Evolutionary conservation across 2,113 vertebrate genomes (phyloP).

Genomic region (Tupaia chinensis): DNA sequence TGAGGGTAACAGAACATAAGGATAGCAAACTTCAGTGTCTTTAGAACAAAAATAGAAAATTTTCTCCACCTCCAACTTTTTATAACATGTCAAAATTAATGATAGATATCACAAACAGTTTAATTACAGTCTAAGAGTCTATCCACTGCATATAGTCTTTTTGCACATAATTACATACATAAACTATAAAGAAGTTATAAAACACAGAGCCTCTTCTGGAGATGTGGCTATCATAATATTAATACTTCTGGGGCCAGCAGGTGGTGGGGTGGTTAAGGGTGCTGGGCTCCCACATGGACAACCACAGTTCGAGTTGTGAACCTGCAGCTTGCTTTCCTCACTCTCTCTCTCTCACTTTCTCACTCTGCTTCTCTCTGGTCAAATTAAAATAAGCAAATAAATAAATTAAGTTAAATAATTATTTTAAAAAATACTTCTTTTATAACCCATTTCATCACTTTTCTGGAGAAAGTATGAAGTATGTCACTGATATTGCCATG

Average conservation of each 20-base stretch:
- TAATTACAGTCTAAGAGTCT: not conserved
- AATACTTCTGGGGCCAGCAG: too few species aligned
- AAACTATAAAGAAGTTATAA: not conserved
- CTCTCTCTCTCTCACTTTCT: too few species aligned
- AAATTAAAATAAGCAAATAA: too few species aligned
- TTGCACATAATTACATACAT: not conserved
- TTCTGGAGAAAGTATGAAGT: not conserved
- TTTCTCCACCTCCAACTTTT: not conserved
- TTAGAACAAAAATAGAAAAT: not conserved
- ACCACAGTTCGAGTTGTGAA: too few species aligned
- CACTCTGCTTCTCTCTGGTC: too few species aligned
- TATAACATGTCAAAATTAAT: not conserved
- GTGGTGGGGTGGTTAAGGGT: too few species aligned
- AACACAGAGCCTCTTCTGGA: not conserved
- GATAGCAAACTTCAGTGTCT: not conserved
- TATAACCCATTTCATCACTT: not conserved
- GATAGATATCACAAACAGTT: not conserved
- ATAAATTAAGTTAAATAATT: too few species aligned
- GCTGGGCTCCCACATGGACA: too few species aligned
- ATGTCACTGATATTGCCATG: not conserved
- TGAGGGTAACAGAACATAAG: not conserved
- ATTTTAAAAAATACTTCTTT: not conserved
- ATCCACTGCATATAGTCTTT: not conserved
- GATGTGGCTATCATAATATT: too few species aligned
- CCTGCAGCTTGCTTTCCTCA: too few species aligned